phyloP scores from a whole-genome alignment of 2,113 vertebrate genomes.

The Noctilio leporinus region DNA sequence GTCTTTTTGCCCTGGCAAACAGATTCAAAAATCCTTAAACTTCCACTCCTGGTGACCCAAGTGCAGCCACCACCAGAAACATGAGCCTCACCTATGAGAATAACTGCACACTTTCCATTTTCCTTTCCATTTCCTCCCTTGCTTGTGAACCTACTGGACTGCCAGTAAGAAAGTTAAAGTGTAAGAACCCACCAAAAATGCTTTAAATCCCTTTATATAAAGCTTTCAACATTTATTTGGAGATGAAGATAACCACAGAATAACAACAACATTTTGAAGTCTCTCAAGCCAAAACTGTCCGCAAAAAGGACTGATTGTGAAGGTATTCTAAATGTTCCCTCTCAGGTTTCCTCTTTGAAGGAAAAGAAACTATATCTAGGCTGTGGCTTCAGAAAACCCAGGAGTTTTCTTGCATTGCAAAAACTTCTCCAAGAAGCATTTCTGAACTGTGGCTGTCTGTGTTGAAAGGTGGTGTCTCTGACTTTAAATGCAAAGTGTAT shows the following conservation, averaged over 20 bases:
- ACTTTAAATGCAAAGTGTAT: slow-evolving; percentile 20
- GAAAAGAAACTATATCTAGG: slow-evolving; percentile 32
- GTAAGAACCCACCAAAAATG: slow-evolving; percentile 19
- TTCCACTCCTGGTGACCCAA: neutral
- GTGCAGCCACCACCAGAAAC: neutral
- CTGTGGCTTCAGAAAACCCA: slow-evolving; percentile 19
- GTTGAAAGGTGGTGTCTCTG: neutral
- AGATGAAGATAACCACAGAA: slow-evolving; percentile 40
- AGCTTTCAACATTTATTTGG: slow-evolving; percentile 10
- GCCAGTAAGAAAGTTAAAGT: slow-evolving; percentile 15
- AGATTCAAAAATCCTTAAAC: neutral
- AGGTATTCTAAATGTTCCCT: slow-evolving; percentile 26
- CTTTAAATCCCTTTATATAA: neutral
- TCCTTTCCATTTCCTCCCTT: neutral
- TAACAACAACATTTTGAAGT: slow-evolving; percentile 1
- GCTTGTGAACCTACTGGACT: neutral
- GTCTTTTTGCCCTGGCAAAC: neutral
- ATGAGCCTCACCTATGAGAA: neutral
- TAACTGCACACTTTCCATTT: neutral
- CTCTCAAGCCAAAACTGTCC: slow-evolving; percentile 24
- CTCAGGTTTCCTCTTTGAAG: slow-evolving; percentile 53
- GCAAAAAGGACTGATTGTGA: slow-evolving; percentile 32
- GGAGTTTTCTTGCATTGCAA: slow-evolving; percentile 40
- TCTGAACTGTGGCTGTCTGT: neutral
- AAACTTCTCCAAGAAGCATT: slow-evolving; percentile 12